Base-by-base conservation (phyloP, 2,113 vertebrate genomes). In the Empidonax traillii region DNA sequence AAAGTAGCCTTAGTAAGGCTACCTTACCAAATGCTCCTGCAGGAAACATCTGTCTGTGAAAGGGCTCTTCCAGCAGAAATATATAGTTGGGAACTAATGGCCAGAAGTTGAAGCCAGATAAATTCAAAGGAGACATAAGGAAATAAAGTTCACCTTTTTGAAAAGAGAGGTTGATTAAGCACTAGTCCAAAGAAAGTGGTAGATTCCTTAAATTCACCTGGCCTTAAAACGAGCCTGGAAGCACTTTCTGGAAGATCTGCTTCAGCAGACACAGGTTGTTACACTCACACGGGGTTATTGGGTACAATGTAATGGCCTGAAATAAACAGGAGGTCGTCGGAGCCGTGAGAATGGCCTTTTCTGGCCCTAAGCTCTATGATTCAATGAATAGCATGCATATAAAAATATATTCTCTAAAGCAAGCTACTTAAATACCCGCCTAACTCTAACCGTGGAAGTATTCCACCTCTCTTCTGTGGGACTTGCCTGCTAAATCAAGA, bases 401-500 rank as follows among this genome's bases (percentile, higher is more conserved):
- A 87, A 88, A 91, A 88, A 61, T 44, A 71, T 7, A 39, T 10
- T 66, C 85, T 86, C 65, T 72, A 90, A 93, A 87, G 88, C 73
- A 85, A 82, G 53, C 80, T 72, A 27, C 90, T 89, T 58, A 81
- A 90, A 85, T 53, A 41, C 0, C 0, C 79, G 44, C 79, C 79
- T 56, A 37, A 51, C 71, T 83, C 56, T 10, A 72, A 89, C 59
- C 5, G 3, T 86, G 51, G 69, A 85, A 96, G 58, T 90, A 47
- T 89, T 68, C 55, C 72, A 39, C 52, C 61, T 93, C 85, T 71
- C 56, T 87, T 92, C 83, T 53, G 53, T 35, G 58, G 83, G 65
- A 90, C 79, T 94, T 93, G 66, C 86, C 44, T 78, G 28, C 68
- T 89, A 81, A 92, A 93, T 84, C 93, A 72, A 81, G 85, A 61